Evolutionary conservation across 2,113 vertebrate genomes (phyloP).

Genomic region (Tylochromis polylepis): DNA sequence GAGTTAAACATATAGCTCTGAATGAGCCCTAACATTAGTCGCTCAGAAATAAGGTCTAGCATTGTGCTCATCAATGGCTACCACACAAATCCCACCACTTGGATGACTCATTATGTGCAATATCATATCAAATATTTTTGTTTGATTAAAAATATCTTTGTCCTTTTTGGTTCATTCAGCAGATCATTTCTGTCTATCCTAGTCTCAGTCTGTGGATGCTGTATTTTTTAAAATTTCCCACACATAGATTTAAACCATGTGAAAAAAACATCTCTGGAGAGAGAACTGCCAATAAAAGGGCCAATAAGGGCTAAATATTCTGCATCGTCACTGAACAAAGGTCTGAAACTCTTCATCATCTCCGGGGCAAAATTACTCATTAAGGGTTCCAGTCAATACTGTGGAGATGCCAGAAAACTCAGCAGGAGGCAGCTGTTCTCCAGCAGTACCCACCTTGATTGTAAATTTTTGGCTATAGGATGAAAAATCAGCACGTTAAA

Average conservation of each 20-base stretch:
- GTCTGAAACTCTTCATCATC: conserved; percentile 9
- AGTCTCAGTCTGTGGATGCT: not conserved
- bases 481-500: not conserved
- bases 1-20: not conserved
- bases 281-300: not conserved
- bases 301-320: conserved; percentile 12
- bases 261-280: not conserved
- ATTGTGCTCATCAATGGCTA: not conserved
- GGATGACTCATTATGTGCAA: not conserved
- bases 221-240: not conserved
- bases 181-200: not conserved
- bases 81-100: not conserved
- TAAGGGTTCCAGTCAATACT: conserved; percentile 1
- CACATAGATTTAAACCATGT: not conserved
- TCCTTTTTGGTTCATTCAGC: not conserved
- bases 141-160: not conserved
- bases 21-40: not conserved
- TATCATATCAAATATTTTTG: not conserved
- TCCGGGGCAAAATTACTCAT: conserved; percentile 5
- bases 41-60: not conserved
- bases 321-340: not conserved
- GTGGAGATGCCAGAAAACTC: conserved; percentile 17
- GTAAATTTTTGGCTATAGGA: conserved; percentile 12
- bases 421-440: conserved; percentile 18
- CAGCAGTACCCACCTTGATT: not conserved